Evolutionary conservation across 2,113 vertebrate species (phyloP).

Genomic region (Phoxinus phoxinus): DNA sequence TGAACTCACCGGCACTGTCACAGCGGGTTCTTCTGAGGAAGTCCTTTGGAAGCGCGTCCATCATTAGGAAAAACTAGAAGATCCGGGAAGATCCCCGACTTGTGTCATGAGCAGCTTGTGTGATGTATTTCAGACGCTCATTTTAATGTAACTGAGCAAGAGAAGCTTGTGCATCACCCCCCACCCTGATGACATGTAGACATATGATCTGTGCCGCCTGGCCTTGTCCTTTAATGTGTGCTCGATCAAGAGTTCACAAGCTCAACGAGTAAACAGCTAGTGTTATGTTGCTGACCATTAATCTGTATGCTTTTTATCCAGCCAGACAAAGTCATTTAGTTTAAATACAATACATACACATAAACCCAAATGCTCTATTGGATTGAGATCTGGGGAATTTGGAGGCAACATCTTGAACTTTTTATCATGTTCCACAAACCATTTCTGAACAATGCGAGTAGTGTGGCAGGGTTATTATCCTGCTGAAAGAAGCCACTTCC

Average conservation of each 20-base stretch:
- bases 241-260: conserved; percentile 68
- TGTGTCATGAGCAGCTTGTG: conserved; percentile 37
- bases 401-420: no score
- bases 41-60: conserved; percentile 67
- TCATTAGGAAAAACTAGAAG: conserved; percentile 41
- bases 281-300: conserved; percentile 52
- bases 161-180: conserved; percentile 45
- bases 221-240: conserved; percentile 74
- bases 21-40: conserved; percentile 55
- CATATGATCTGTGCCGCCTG: conserved; percentile 70
- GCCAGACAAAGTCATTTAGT: not conserved
- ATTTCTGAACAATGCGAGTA: no score
- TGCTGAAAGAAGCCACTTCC: no score
- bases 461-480: no score
- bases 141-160: conserved; percentile 64
- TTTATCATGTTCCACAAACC: no score
- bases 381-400: no score
- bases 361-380: no score
- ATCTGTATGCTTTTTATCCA: not conserved
- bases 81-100: not conserved
- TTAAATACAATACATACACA: not conserved
- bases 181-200: conserved; percentile 57
- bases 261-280: conserved; percentile 56
- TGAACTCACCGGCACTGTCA: conserved; percentile 74
- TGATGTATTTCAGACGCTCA: conserved; percentile 39